These are phyloP conservation scores for Rhinolophus sinicus DNA, from an alignment of 2,113 vertebrate genomes.

Conservation along the genomic window DNA sequence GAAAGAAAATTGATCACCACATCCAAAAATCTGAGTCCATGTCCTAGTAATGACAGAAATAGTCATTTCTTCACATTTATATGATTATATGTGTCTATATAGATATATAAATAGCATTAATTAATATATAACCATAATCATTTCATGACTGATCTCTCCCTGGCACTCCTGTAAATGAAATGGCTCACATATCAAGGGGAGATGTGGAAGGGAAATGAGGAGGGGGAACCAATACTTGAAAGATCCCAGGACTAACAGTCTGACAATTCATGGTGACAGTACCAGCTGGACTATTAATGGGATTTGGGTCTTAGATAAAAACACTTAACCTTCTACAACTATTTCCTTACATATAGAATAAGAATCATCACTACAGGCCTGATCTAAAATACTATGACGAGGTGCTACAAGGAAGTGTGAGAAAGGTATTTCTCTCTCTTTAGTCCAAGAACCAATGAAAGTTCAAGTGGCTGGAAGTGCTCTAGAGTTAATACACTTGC, in stretches of 20 bases:
- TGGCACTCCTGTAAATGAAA: background rate
- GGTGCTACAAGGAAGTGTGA: background rate
- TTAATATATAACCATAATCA: background rate
- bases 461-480: background rate
- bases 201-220: background rate
- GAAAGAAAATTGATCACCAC: background rate
- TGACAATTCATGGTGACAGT: background rate
- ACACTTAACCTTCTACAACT: background rate
- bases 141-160: background rate
- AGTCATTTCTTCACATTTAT: background rate
- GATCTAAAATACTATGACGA: background rate
- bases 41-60: background rate
- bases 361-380: background rate
- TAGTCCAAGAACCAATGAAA: background rate
- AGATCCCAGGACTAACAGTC: background rate
- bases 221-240: background rate
- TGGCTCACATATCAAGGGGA: background rate
- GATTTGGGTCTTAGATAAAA: background rate
- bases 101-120: background rate
- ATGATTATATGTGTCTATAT: background rate
- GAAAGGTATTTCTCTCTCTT: background rate
- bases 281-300: background rate
- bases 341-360: background rate
- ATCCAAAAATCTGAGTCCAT: background rate
- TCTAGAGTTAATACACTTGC: background rate